phyloP scores from a whole-genome alignment of 2,113 vertebrate genomes.

The Psephotus haematonotus region DNA sequence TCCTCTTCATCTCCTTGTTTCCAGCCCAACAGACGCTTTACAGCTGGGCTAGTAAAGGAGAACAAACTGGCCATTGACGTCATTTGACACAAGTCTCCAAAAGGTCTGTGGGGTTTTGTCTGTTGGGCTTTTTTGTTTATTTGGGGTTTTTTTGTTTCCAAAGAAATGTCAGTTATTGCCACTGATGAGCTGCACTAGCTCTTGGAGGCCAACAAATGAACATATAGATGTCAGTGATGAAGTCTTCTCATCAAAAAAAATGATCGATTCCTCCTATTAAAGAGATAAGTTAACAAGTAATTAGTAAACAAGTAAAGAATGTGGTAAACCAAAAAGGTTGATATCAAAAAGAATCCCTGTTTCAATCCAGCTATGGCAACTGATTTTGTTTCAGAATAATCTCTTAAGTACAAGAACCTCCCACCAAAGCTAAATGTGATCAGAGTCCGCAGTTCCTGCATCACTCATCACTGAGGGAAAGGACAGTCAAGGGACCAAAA shows the following conservation, averaged over 20 bases:
- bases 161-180: conserved; percentile 46
- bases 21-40: conserved; percentile 97
- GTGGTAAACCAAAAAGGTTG: not conserved
- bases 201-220: conserved; percentile 10
- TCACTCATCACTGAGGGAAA: not conserved
- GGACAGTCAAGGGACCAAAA: not conserved
- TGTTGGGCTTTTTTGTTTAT: not conserved
- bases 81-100: conserved; percentile 80
- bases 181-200: not conserved
- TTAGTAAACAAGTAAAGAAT: not conserved
- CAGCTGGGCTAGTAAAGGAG: conserved; percentile 98
- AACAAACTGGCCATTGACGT: conserved; percentile 98
- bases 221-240: not conserved
- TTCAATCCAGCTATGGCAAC: not conserved
- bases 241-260: conserved; percentile 12
- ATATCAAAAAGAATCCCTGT: not conserved
- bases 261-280: not conserved
- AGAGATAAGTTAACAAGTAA: not conserved
- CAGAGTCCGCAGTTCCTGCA: not conserved
- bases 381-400: not conserved
- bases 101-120: conserved; percentile 19
- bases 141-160: not conserved
- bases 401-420: not conserved
- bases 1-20: conserved; percentile 99
- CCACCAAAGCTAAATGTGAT: not conserved